Evolutionary conservation across 2,797 vertebrate genomes (phyloP).

Genomic region (Cossypha polioptera): DNA sequence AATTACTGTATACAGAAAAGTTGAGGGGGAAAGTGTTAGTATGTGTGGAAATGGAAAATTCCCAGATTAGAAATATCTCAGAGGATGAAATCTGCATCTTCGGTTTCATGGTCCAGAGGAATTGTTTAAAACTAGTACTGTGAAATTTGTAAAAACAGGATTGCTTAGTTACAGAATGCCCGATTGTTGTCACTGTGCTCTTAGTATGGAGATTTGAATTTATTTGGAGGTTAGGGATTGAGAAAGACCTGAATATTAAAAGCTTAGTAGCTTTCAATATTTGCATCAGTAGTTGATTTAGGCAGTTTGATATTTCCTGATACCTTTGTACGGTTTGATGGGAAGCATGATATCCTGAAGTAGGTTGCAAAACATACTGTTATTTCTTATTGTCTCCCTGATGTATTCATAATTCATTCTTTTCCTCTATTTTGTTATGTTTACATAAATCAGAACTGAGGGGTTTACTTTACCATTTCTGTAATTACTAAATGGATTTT

Average conservation of each 20-base stretch:
- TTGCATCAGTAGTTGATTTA: background rate
- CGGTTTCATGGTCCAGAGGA: background rate
- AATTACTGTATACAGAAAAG: background rate
- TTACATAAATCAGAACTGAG: background rate
- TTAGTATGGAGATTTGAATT: conserved; percentile 30
- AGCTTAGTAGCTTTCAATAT: background rate
- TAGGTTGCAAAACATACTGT: background rate
- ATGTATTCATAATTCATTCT: background rate
- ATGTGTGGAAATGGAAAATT: background rate
- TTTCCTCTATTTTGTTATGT: background rate
- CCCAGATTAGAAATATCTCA: background rate
- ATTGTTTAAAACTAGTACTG: background rate
- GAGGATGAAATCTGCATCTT: background rate
- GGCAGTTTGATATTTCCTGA: background rate
- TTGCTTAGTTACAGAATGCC: background rate
- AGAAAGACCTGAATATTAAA: background rate
- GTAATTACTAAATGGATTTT: background rate
- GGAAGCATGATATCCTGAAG: background rate
- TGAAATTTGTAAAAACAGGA: background rate
- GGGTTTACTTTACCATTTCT: background rate
- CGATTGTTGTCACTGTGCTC: conserved; percentile 17
- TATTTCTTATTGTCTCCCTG: background rate
- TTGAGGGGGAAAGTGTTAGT: background rate
- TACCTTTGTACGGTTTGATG: background rate
- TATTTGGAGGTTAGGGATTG: conserved; percentile 15